Conservation (phyloP, 2,888 invertebrate genomes). For the Anodontia alba region DNA sequence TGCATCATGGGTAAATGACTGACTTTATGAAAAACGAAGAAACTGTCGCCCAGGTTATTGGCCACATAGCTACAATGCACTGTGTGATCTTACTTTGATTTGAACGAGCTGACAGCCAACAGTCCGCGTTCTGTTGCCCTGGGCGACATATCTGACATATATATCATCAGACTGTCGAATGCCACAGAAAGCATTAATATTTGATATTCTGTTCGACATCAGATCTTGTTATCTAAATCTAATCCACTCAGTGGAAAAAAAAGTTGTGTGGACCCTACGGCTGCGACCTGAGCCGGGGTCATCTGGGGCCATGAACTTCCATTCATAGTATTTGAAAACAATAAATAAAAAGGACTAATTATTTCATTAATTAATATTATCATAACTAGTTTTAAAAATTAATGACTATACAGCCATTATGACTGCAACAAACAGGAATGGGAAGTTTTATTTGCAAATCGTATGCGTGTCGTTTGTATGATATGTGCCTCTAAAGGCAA, state of each 20-base stretch:
- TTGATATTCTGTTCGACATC: constrained; percentile 5
- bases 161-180: constrained; percentile 12
- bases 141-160: constrained; percentile 18
- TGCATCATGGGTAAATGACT: too few species aligned
- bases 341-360: too few species aligned
- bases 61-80: constrained; percentile 5
- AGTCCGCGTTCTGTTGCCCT: neutral
- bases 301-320: neutral
- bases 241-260: constrained; percentile 7
- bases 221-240: constrained; percentile 6
- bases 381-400: too few species aligned
- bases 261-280: neutral
- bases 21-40: neutral
- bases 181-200: constrained; percentile 3
- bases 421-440: too few species aligned
- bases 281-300: neutral
- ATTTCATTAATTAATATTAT: too few species aligned
- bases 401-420: too few species aligned
- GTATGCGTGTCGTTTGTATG: too few species aligned
- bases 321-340: too few species aligned
- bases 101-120: constrained; percentile 7
- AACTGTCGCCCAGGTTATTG: neutral
- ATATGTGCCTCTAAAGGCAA: too few species aligned
- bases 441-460: too few species aligned
- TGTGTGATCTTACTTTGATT: constrained; percentile 11